A percentile compares a stretch with the other conserved stretches of the same genome.
These are phyloP conservation scores for Camelus bactrianus DNA, from an alignment of 2,113 vertebrate genomes.

Conservation along the genomic window DNA sequence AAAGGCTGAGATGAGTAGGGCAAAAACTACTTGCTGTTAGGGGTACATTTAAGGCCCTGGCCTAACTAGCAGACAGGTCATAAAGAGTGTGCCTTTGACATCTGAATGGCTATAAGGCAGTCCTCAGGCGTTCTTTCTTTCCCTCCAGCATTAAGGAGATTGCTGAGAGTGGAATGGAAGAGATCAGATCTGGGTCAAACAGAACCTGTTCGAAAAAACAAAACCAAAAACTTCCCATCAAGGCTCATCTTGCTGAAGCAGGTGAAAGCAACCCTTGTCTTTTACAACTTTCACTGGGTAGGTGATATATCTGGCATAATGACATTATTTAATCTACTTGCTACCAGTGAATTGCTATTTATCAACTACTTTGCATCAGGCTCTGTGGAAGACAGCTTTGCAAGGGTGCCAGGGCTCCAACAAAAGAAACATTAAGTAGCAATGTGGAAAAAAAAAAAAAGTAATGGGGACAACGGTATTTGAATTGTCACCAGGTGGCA, in stretches of 20 bases:
- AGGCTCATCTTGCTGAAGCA: neutral
- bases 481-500: conserved; percentile 80
- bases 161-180: conserved; percentile 2
- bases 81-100: neutral
- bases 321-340: conserved; percentile 36
- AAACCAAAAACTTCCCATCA: neutral
- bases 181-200: neutral
- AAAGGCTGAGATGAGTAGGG: neutral
- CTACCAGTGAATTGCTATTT: neutral
- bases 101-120: neutral
- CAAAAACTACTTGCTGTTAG: neutral
- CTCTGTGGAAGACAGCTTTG: conserved; percentile 18
- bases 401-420: neutral
- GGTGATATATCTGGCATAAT: neutral
- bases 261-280: neutral
- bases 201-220: neutral
- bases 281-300: conserved; percentile 28
- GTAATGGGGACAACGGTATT: neutral
- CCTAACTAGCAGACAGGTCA: conserved; percentile 19
- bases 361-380: conserved; percentile 6
- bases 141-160: neutral
- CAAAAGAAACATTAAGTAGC: conserved; percentile 35
- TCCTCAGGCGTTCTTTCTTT: conserved; percentile 7
- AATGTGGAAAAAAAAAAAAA: neutral
- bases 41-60: conserved; percentile 4